A percentile compares a stretch with the other conserved stretches of the same genome.
Evolutionary conservation across 2,113 vertebrate species (phyloP).

Genomic region (Erinaceus europaeus): DNA sequence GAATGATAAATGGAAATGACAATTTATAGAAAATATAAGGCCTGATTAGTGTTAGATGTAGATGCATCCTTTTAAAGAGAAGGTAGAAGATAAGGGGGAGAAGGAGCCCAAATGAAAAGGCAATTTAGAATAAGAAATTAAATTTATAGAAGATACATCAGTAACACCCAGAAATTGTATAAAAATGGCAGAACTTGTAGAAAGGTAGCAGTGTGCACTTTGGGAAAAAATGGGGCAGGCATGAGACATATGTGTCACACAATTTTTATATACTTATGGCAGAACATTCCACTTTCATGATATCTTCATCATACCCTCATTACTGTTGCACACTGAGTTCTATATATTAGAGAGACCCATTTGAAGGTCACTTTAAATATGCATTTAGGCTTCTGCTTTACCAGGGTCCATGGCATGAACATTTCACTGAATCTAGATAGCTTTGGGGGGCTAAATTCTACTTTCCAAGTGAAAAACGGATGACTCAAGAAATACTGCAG

Average conservation of each 20-base stretch:
- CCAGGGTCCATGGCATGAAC: background rate
- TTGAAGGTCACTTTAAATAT: background rate
- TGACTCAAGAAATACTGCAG: background rate
- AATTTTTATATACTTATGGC: background rate
- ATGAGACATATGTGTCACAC: background rate
- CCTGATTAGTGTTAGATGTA: constrained; percentile 49
- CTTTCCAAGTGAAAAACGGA: background rate
- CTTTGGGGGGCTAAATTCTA: background rate
- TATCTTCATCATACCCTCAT: background rate
- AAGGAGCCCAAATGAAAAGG: background rate
- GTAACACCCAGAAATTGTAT: too few relatives aligned
- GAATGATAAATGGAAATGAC: constrained; percentile 76
- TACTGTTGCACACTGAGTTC: background rate
- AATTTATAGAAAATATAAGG: constrained; percentile 76
- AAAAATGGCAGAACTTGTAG: too few relatives aligned
- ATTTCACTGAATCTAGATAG: background rate
- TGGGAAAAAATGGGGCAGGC: background rate
- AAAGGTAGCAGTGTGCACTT: background rate
- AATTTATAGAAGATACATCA: constrained; percentile 20
- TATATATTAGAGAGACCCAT: background rate
- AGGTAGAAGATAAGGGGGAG: background rate
- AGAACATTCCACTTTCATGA: background rate
- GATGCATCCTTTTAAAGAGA: constrained; percentile 34
- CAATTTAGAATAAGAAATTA: background rate
- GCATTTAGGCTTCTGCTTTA: background rate